Evolutionary conservation across 2,888 invertebrate genomes (phyloP), one percentile per base, ranked within the genome.

Genomic region (Helleia helle): DNA sequence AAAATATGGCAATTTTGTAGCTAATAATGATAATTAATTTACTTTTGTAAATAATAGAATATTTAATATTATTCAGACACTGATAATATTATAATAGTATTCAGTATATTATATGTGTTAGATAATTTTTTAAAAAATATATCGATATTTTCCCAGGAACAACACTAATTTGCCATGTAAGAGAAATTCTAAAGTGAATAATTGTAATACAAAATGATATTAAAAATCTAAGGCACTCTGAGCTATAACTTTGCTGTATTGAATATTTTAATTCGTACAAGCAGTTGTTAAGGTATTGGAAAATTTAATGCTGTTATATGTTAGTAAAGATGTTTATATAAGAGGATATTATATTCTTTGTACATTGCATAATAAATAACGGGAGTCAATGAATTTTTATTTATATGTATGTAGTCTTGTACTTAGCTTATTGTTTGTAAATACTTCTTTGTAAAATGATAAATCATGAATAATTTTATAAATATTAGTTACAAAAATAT

Each of bases 391-490:
- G 80, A 75, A 69, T 72, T 79, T 83, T 83, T 81, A 83, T 79
- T 72, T 52, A 46, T 51, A 51, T 75, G 69, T 77, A 73, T 77
- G 67, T 83, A 81, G 73, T 76, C 75, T 70, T 76, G 72, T 77
- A 73, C 65, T 60, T 83, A 81, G 80, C 56, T 71, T 79, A 80
- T 62, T 65, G 71, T 73, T 81, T 84, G 84, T 84, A 84, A 84
- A 84, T 84, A 76, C 73, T 73, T 76, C 63, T 71, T 70, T 79
- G 81, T 84, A 81, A 81, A 83, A 77, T 83, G 83, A 65, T 77
- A 83, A 84, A 83, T 83, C 83, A 83, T 79, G 71, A 79, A 81
- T 81, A 75, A 79, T 77, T 80, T 79, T 79, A 84, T 81, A 83
- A 83, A 83, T 62, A 74, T 70, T 81, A 84, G 79, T 81, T 80